These are phyloP conservation scores for Ceyx cyanopectus DNA, from an alignment of 2,113 vertebrate species.

Conservation along the genomic window DNA sequence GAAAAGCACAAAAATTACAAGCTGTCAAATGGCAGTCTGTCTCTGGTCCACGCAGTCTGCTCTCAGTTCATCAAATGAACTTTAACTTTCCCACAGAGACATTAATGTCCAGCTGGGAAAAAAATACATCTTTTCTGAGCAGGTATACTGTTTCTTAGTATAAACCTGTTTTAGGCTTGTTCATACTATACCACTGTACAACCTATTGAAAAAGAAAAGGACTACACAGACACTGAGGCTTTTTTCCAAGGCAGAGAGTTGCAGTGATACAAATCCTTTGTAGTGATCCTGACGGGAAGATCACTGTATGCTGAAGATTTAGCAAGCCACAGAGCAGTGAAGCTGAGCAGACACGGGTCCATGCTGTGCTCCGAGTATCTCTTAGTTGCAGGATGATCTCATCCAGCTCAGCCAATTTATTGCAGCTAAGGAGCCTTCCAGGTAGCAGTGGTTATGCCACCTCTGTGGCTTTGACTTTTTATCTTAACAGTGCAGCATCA, in stretches of 20 bases:
- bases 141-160: background rate
- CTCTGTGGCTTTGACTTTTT: background rate
- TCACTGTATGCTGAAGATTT: too few species aligned
- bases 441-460: accelerated
- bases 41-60: background rate
- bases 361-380: background rate
- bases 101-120: background rate
- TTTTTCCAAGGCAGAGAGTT: background rate
- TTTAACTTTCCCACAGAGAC: background rate
- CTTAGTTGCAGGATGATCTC: background rate
- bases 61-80: background rate
- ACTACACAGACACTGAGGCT: background rate
- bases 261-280: background rate
- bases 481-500: background rate
- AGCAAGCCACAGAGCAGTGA: background rate
- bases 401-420: background rate
- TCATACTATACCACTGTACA: background rate
- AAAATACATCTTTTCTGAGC: background rate
- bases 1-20: background rate
- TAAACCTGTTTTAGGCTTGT: background rate
- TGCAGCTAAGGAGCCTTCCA: background rate
- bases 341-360: background rate
- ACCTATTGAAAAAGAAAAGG: background rate
- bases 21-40: background rate
- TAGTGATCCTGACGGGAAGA: too few species aligned